Evolutionary conservation across 2,113 vertebrate genomes (phyloP).

Genomic region (Ornithorhynchus anatinus): DNA sequence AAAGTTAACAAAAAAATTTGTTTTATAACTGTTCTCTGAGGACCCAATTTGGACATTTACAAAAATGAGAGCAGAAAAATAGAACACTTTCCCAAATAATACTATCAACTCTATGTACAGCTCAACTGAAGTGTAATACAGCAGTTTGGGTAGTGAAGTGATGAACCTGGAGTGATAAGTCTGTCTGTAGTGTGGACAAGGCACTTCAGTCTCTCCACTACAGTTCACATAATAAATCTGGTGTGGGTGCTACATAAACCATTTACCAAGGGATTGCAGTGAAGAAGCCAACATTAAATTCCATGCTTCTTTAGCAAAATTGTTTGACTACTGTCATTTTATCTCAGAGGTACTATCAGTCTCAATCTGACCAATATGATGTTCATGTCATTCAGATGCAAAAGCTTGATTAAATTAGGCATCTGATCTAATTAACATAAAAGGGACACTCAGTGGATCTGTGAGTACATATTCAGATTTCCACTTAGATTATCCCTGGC

Average conservation of each 20-base stretch:
- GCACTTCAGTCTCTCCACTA: not conserved
- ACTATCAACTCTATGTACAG: not conserved
- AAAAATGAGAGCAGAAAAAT: not conserved
- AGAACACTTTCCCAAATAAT: not conserved
- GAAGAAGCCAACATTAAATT: not conserved
- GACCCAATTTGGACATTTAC: conserved; percentile 11
- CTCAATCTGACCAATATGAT: not conserved
- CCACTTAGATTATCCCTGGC: too few relatives aligned
- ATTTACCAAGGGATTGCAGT: not conserved
- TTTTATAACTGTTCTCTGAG: not conserved
- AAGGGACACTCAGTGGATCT: not conserved
- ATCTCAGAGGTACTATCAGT: not conserved
- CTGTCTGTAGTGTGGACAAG: rapidly evolving
- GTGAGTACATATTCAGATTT: too few relatives aligned
- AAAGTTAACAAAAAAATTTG: conserved; percentile 11
- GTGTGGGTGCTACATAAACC: not conserved
- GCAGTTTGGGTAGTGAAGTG: conserved; percentile 5
- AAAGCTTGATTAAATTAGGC: not conserved
- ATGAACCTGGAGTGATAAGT: not conserved
- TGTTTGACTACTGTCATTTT: not conserved
- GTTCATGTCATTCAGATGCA: not conserved
- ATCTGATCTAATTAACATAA: not conserved
- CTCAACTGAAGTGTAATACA: not conserved
- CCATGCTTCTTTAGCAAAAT: not conserved
- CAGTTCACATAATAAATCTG: conserved; percentile 5